Percentiles rank a stretch among this genome's conserved stretches.
Conservation (phyloP, 2,113 vertebrate genomes). For the Malurus alboscapulatus region DNA sequence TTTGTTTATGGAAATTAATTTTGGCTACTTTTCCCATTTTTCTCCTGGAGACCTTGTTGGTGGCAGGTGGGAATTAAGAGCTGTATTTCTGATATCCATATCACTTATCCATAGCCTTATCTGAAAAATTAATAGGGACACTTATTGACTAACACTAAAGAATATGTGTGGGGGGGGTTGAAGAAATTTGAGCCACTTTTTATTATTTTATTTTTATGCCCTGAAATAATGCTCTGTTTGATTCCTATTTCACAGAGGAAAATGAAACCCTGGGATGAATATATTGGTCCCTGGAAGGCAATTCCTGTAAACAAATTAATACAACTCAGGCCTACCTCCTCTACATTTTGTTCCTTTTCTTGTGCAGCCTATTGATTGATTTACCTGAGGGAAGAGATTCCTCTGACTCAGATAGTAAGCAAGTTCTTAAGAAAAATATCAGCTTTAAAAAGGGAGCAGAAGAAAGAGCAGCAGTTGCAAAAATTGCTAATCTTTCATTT, state of each 20-base stretch:
- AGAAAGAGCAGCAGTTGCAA: constrained; percentile 74
- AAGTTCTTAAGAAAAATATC: constrained; percentile 78
- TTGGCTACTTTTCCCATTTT: constrained; percentile 63
- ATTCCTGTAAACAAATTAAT: constrained; percentile 71
- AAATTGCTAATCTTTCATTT: constrained; percentile 81
- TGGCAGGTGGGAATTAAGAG: constrained; percentile 51
- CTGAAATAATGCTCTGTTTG: constrained; percentile 54
- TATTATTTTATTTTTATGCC: constrained; percentile 44
- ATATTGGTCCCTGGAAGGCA: constrained; percentile 44
- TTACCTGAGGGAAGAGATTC: constrained; percentile 76
- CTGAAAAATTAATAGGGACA: constrained; percentile 46
- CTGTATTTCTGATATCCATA: constrained; percentile 40
- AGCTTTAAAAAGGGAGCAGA: constrained; percentile 69
- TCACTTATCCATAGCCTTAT: constrained; percentile 9
- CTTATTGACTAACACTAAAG: not conserved
- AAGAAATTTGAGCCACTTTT: not conserved
- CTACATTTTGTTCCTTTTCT: constrained; percentile 68
- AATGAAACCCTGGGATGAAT: constrained; percentile 32
- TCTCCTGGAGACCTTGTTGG: constrained; percentile 56
- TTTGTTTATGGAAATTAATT: constrained; percentile 71
- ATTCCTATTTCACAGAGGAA: constrained; percentile 43
- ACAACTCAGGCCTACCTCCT: constrained; percentile 51
- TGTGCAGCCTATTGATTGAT: constrained; percentile 75
- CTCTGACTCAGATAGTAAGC: constrained; percentile 76
- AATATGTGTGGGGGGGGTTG: not conserved